phyloP scores from a whole-genome alignment of 2,113 vertebrate genomes.

The Zapus hudsonius region DNA sequence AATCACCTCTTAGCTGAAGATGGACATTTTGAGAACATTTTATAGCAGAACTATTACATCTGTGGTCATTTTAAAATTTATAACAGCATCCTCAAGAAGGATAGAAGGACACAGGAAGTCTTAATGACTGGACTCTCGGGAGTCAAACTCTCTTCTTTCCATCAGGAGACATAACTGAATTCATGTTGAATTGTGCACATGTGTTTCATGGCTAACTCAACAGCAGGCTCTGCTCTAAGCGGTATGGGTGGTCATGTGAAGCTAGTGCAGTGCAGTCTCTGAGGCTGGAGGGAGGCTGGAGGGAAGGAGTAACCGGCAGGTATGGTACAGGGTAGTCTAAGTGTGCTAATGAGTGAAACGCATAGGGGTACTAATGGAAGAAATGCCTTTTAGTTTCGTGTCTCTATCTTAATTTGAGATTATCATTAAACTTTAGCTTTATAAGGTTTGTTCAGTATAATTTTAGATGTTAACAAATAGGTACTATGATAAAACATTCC shows the following conservation, averaged over 20 bases:
- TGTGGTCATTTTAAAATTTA: neutral
- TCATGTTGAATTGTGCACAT: neutral
- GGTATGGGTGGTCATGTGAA: neutral
- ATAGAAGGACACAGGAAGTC: neutral
- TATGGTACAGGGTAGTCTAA: neutral
- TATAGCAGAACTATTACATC: neutral
- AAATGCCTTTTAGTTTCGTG: neutral
- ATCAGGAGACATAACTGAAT: neutral
- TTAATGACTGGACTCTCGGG: neutral
- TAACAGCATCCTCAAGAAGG: neutral
- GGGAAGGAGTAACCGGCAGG: neutral
- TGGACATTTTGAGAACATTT: neutral
- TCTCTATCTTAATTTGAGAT: neutral
- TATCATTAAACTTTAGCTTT: neutral
- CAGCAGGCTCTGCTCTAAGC: neutral
- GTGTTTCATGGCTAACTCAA: neutral
- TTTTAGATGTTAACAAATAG: conserved; percentile 20
- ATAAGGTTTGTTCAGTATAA: conserved; percentile 4
- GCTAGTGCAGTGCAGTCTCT: neutral
- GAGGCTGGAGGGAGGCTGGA: no score
- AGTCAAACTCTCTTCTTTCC: neutral
- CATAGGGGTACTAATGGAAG: neutral
- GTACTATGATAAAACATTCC: neutral
- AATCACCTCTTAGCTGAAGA: neutral
- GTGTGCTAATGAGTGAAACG: neutral